Evolutionary conservation across 2,797 vertebrate genomes (phyloP).

Genomic region (Benthosema pterotum): DNA sequence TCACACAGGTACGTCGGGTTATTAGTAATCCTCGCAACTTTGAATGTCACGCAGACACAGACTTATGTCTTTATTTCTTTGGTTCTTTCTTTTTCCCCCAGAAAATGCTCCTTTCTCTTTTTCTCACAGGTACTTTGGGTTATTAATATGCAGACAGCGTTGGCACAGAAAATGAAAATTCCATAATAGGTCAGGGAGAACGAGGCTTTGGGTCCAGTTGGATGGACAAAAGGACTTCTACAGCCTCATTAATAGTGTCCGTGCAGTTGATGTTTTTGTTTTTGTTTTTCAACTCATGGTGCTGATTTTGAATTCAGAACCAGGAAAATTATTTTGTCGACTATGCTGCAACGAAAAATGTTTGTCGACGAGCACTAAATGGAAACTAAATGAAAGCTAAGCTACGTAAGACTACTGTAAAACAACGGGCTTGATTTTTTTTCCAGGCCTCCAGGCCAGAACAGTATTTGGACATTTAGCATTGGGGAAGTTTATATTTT

Average conservation of each 20-base stretch:
- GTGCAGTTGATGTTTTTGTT: too few relatives aligned
- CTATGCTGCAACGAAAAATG: too few relatives aligned
- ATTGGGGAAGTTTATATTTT: too few relatives aligned
- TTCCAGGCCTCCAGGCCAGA: too few relatives aligned
- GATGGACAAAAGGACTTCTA: constrained; percentile 23
- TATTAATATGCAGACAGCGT: constrained; percentile 24
- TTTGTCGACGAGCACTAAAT: too few relatives aligned
- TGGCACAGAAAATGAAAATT: constrained; percentile 23
- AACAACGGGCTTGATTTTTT: too few relatives aligned
- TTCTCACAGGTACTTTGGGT: background rate
- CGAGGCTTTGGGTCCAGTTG: constrained; percentile 14
- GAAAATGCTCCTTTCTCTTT: background rate
- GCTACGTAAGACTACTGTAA: too few relatives aligned
- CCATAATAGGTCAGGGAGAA: background rate
- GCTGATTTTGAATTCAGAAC: constrained; percentile 26
- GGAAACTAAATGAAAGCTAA: too few relatives aligned
- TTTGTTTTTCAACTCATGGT: constrained; percentile 9
- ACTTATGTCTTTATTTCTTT: background rate
- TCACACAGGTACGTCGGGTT: too few relatives aligned
- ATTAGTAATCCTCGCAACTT: background rate
- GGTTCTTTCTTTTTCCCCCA: too few relatives aligned
- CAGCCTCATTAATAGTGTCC: constrained; percentile 12
- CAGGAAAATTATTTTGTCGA: too few relatives aligned
- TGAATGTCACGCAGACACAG: constrained; percentile 1
- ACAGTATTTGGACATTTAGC: too few relatives aligned